These are phyloP conservation scores for Acrobasis consociella DNA, from an alignment of 2,888 invertebrate species.

Conservation along the genomic window DNA sequence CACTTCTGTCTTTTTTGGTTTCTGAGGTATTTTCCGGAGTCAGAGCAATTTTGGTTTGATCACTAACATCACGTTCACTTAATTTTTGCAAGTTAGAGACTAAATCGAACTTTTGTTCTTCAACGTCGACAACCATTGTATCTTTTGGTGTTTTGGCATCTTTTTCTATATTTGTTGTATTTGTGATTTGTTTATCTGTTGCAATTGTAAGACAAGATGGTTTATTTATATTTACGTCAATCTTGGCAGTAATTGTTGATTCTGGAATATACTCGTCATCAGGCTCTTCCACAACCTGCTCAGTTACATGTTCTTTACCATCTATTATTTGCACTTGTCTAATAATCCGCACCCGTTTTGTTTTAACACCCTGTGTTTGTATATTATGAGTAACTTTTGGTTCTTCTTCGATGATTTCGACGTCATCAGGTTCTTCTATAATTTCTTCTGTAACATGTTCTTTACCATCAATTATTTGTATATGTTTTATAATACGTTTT, in stretches of 20 bases:
- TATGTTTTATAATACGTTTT: constrained; percentile 88
- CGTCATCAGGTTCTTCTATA: constrained; percentile 91
- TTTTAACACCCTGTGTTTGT: constrained; percentile 57
- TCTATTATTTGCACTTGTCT: constrained; percentile 88
- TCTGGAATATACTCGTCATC: constrained; percentile 67
- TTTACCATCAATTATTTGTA: constrained; percentile 91
- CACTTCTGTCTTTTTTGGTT: background rate
- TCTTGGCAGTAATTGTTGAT: constrained; percentile 54
- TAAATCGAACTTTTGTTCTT: too few species aligned
- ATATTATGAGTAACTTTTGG: constrained; percentile 53
- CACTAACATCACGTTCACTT: too few species aligned
- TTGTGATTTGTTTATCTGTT: too few species aligned
- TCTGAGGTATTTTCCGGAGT: background rate
- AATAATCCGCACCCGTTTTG: constrained; percentile 83
- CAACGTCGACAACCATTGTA: too few species aligned
- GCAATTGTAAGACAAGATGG: constrained; percentile 11
- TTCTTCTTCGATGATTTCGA: constrained; percentile 87
- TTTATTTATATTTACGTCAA: constrained; percentile 49
- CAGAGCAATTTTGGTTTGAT: too few species aligned
- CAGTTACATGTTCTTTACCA: constrained; percentile 90
- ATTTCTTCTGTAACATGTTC: constrained; percentile 92
- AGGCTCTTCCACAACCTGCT: constrained; percentile 90
- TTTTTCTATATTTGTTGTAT: too few species aligned
- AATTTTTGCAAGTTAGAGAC: too few species aligned
- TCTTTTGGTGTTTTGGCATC: too few species aligned